Percentiles rank a stretch among this genome's conserved stretches.
Evolutionary conservation across 2,113 vertebrate genomes (phyloP).

Genomic region (Acanthochromis polyacanthus): DNA sequence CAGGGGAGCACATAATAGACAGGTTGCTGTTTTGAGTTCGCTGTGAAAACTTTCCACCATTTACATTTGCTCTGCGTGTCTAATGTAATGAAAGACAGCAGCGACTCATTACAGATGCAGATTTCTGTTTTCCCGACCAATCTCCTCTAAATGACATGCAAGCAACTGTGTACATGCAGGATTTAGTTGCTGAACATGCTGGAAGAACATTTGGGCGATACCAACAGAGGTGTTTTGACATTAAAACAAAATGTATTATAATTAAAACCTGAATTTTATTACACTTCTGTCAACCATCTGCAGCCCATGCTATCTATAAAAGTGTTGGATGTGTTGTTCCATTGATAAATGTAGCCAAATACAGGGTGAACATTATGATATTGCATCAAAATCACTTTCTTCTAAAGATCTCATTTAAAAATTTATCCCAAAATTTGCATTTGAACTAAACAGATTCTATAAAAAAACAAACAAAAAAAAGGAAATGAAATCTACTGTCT

Average conservation of each 20-base stretch:
- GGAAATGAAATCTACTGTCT: no score
- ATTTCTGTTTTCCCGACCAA: neutral
- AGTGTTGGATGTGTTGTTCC: no score
- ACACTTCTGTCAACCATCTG: no score
- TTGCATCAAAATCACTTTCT: no score
- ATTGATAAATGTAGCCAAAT: no score
- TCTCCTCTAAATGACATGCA: neutral
- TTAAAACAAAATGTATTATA: neutral
- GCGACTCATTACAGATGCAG: conserved; percentile 25
- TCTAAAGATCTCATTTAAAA: no score
- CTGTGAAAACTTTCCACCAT: neutral
- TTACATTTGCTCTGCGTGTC: conserved; percentile 15
- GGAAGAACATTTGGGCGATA: conserved; percentile 41
- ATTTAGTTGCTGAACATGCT: neutral
- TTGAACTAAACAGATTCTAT: no score
- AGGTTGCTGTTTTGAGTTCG: conserved; percentile 4
- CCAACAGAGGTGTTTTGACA: conserved; percentile 23
- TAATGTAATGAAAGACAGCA: conserved; percentile 15
- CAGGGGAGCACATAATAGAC: conserved; percentile 13
- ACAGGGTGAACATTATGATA: no score
- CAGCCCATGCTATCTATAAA: no score
- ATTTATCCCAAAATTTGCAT: no score
- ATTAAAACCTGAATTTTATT: no score
- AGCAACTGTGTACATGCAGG: conserved; percentile 32
- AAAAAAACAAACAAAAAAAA: no score